Base-by-base conservation (phyloP, 2,113 vertebrate species). In the Mesitornis unicolor region DNA sequence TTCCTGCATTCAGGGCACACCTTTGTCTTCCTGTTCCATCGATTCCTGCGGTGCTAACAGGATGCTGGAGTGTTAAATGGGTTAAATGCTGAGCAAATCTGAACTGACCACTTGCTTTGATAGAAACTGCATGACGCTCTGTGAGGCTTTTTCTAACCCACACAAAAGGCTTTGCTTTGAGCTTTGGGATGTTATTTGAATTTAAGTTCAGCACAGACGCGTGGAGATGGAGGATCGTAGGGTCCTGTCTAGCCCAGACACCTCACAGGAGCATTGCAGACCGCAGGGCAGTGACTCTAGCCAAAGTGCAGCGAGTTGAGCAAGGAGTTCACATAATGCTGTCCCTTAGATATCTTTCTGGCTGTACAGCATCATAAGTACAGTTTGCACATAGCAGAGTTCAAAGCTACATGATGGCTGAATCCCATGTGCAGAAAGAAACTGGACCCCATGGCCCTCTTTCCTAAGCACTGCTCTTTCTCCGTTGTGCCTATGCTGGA, bases 121-220 rank as follows among this genome's bases (percentile, higher is more conserved):
- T 19, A 82, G 83, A 83, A 90, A 73, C 25, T 0, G 60, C 90
- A 80, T 93, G 86, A 33, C 2, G 19, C 78, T 73, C 82, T 84
- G 14, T 50, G 21, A 61, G 5, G 29, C 43, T 87, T 10, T 67
- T 81, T 85, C 84, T 92, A 97, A 95, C 71, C 6, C 8, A 38
- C 0, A 25, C 80, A 70, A 76, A 84, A 82, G 71, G 71, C 82
- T 92, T 96, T 78, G 92, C 88, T 93, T 95, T 74, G 59, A 89
- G 57, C 80, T 90, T 74, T 75, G 78, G 20, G 47, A 21, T 67
- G 40, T 80, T 68, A 38, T 29, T 77, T 12, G 8, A 17, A 35
- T 13, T 67, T 28, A 81, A 69, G n/a, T 64, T 50, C 33, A 71
- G 74, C 14, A 6, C 6, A 86, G 18, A 16, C 83, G 70, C 31